Percentiles rank a stretch among this genome's conserved stretches.
Evolutionary conservation across 2,797 vertebrate genomes (phyloP).

Genomic region (Rhadinocentrus ornatus): DNA sequence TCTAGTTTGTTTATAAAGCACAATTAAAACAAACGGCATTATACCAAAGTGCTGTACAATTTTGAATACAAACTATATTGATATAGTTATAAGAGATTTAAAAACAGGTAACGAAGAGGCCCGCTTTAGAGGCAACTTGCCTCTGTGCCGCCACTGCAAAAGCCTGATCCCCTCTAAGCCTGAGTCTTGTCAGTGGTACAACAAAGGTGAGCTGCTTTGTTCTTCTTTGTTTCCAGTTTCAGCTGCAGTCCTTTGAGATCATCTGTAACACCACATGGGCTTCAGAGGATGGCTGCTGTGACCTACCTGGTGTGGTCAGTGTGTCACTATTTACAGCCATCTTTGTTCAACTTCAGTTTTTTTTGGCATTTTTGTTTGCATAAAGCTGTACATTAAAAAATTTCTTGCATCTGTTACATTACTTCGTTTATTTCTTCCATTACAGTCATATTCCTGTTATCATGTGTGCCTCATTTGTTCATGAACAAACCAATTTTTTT

Average conservation of each 20-base stretch:
- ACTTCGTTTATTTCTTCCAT: background rate
- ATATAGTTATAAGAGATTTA: no score
- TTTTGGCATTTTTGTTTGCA: background rate
- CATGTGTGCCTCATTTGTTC: background rate
- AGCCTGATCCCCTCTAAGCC: no score
- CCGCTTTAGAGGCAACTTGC: no score
- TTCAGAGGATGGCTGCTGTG: constrained; percentile 89
- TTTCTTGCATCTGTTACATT: background rate
- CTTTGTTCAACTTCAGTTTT: no score
- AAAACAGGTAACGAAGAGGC: no score
- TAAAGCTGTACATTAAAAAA: background rate
- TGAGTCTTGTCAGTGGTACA: no score
- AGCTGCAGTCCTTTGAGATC: constrained; percentile 90
- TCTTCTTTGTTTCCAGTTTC: constrained; percentile 80
- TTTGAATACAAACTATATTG: no score
- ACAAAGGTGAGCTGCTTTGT: no score
- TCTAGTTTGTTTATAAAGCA: no score
- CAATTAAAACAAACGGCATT: no score
- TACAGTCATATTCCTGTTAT: constrained; percentile 3
- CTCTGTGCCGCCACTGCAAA: no score
- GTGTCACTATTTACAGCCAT: background rate
- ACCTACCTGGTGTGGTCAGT: constrained; percentile 89
- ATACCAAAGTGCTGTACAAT: no score
- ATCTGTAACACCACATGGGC: constrained; percentile 88
- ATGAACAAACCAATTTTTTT: background rate